Evolutionary conservation across 2,113 vertebrate genomes (phyloP).

Genomic region (Burhinus bistriatus): DNA sequence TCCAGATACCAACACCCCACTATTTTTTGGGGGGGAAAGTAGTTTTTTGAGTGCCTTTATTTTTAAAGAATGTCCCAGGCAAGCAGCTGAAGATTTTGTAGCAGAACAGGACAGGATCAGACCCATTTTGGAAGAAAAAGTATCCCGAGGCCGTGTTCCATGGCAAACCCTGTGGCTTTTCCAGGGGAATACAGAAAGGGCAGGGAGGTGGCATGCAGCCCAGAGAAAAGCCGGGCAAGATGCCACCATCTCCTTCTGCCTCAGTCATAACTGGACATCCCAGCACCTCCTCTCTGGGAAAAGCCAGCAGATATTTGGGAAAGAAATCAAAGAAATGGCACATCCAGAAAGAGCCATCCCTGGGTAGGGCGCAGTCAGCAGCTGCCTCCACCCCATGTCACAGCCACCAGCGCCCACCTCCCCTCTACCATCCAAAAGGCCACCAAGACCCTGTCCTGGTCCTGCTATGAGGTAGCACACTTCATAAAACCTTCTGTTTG

Average conservation of each 20-base stretch:
- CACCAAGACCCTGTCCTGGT: background rate
- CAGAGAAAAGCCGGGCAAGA: background rate
- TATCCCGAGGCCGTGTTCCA: background rate
- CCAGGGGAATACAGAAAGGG: background rate
- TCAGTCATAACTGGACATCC: background rate
- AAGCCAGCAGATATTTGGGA: background rate
- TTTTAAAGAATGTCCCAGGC: background rate
- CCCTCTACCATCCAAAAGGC: background rate
- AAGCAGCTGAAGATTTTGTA: background rate
- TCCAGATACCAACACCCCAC: background rate
- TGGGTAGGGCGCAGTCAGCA: background rate
- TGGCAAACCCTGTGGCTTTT: background rate
- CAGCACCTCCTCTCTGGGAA: background rate
- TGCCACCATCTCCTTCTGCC: background rate
- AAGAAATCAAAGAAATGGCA: background rate
- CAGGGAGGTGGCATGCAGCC: background rate
- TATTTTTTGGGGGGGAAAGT: background rate
- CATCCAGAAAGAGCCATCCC: background rate
- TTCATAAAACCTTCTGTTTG: background rate
- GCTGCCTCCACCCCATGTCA: rapidly evolving
- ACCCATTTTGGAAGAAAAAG: background rate
- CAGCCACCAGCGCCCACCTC: background rate
- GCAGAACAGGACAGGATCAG: background rate
- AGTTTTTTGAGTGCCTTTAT: background rate
- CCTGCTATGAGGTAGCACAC: background rate